Base-by-base conservation (phyloP, 2,888 invertebrate species). In the Tachina fera region DNA sequence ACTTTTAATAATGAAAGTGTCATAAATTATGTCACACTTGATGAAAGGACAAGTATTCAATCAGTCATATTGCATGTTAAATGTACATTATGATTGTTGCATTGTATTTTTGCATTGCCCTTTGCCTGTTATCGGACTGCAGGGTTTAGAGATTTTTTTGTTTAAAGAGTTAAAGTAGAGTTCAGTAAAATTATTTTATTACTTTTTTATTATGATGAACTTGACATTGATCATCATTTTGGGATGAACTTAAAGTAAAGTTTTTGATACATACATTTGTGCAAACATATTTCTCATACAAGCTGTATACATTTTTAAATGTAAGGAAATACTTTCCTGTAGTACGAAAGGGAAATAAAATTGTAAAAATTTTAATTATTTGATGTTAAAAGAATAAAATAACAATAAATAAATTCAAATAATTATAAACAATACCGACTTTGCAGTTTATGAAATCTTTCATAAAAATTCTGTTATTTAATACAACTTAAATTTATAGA, bases 21-120 rank as follows among this genome's bases (percentile, higher is more conserved):
- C 91, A 91, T 91, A 91, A 91, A 91, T 91, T 91, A 91, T 91
- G 91, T 89, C 90, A 89, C 89, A 90, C 88, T 91, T 91, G 91
- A 91, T 91, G 91, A 91, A 91, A 91, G 89, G 89, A 88, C 88
- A 87, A 87, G 87, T 88, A 87, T 49, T 19, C n/a, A 31, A 53
- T 72, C 68, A 63, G 63, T 67, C 60, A 78, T 87, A 87, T 65
- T 76, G 82, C 86, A 84, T 87, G 87, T 75, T 75, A 43, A 60
- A 68, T 61, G 53, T 67, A 45, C 51, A 74, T 58, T 71, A 11
- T 39, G 8, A 39, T 45, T 31, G 53, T 70, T 43, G 47, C 13
- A 49, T 19, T 68, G 45, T 63, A n/a, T 51, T 31, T 68, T 60
- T 68, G 14, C 39, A 43, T 14, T 45, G 60, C 39, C 41, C 71